Evolutionary conservation across 1,140 invertebrate species (phyloP), one percentile per base, ranked within the genome.

Genomic region (Paraescarpia echinospica): DNA sequence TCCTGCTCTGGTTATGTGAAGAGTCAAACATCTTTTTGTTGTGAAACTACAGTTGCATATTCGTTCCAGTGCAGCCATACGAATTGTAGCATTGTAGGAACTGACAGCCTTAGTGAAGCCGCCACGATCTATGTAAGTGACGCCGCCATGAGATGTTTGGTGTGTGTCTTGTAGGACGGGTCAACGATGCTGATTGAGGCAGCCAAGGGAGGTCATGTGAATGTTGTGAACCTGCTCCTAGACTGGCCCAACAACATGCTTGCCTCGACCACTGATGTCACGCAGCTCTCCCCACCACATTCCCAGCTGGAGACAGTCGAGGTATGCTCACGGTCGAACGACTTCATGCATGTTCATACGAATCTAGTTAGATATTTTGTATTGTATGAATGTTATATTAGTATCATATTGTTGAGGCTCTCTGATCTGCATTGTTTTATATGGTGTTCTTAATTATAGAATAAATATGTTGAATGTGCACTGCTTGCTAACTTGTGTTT

Each of bases 181-280:
- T 99, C 98, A 89, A 99, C 99, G 51, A 99, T 99, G 98, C 97
- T 99, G 92, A 99, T 99, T 94, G 99, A 99, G 96, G 99, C 99
- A 59, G 98, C 99, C 27, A 99, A 99, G 96, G 98, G 99, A 91
- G 99, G 99, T 0, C 99, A 99, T 96, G 99, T 98, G 0, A 97
- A 97, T 94, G 98, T 99, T 93, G 99, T 99, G 34, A 98, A 99
- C 96, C 96, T 99, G 93, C 96, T 99, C 91, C 97, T 99, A 92
- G 99, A 99, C 96, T 99, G 98, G 96, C 98, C 98, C 34, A 98
- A 98, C 96, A 98, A 97, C 94, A 94, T 92, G 34, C 91, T 59
- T 14, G 12, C 41, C n/a, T 33, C 92, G 1, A 95, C 95, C 90
- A 96, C 95, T 94, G 96, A 96, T 91, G 94, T 95, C 48, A 93